A percentile compares a stretch with the other conserved stretches of the same genome.
Evolutionary conservation across 2,113 vertebrate genomes (phyloP).

Genomic region (Platichthys flesus): DNA sequence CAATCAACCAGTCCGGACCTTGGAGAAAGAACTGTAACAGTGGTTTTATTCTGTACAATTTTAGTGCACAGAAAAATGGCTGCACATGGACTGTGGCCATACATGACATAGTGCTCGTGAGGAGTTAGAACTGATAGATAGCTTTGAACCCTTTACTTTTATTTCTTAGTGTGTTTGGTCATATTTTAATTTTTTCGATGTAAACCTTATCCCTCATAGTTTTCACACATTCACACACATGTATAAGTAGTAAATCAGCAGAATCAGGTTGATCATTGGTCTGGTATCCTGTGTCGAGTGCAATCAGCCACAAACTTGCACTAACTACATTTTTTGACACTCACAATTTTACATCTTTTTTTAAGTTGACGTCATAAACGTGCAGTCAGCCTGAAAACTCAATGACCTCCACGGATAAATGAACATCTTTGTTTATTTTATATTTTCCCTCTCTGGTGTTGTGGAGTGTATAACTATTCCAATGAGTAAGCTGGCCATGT

Average conservation of each 20-base stretch:
- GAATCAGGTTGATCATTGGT: not conserved
- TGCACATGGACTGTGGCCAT: not conserved
- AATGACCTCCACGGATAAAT: no score
- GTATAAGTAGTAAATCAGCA: not conserved
- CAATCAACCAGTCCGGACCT: constrained; percentile 42
- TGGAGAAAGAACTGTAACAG: constrained; percentile 4
- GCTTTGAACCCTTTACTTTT: no score
- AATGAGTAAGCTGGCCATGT: no score
- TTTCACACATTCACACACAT: not conserved
- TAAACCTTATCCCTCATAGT: not conserved
- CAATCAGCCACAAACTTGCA: not conserved
- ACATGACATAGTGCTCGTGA: no score
- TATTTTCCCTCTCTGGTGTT: not conserved
- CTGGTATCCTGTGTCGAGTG: not conserved
- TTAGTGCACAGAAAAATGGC: not conserved
- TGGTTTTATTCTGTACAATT: not conserved
- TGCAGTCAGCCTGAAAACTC: no score
- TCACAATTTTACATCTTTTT: not conserved
- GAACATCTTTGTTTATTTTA: no score
- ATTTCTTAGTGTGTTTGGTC: not conserved
- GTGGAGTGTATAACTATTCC: not conserved
- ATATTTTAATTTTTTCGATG: not conserved
- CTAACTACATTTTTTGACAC: not conserved
- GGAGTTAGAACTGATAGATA: no score
- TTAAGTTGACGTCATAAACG: not conserved